These are phyloP conservation scores for Sebastes umbrosus DNA, from an alignment of 2,797 vertebrate genomes.

Conservation along the genomic window DNA sequence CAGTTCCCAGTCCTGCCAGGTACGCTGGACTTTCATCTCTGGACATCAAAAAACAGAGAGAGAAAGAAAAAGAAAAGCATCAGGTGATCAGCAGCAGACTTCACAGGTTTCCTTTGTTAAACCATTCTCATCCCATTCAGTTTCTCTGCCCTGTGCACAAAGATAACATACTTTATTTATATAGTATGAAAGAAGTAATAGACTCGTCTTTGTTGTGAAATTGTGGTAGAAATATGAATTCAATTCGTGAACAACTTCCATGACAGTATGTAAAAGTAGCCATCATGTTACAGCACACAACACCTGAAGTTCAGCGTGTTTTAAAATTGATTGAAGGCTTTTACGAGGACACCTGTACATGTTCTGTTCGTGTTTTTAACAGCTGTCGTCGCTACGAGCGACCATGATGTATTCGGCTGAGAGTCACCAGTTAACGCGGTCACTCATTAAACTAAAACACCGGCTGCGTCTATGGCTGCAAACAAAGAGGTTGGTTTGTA, in stretches of 20 bases:
- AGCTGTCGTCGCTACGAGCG: too few species aligned
- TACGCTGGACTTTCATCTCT: slow-evolving; percentile 87
- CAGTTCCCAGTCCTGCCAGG: slow-evolving; percentile 89
- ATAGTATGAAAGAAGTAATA: neutral
- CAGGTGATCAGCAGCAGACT: neutral
- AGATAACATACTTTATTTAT: neutral
- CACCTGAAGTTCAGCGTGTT: too few species aligned
- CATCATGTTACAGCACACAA: neutral
- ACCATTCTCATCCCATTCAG: too few species aligned
- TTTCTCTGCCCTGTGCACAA: neutral
- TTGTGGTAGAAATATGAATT: neutral
- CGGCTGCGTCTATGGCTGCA: too few species aligned
- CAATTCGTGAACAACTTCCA: neutral
- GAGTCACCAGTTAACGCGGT: too few species aligned
- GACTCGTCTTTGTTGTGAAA: neutral
- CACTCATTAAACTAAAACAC: too few species aligned
- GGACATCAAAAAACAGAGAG: neutral
- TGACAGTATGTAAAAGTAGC: neutral
- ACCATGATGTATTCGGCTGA: too few species aligned
- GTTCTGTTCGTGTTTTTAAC: too few species aligned
- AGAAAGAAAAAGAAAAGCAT: neutral
- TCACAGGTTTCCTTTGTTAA: neutral
- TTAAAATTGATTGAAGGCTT: too few species aligned
- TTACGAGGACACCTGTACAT: too few species aligned
- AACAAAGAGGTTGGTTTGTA: too few species aligned